A percentile compares a stretch with the other conserved stretches of the same genome.
Evolutionary conservation across 1,140 invertebrate genomes (phyloP).

Genomic region (Trypoxylus dichotomus): DNA sequence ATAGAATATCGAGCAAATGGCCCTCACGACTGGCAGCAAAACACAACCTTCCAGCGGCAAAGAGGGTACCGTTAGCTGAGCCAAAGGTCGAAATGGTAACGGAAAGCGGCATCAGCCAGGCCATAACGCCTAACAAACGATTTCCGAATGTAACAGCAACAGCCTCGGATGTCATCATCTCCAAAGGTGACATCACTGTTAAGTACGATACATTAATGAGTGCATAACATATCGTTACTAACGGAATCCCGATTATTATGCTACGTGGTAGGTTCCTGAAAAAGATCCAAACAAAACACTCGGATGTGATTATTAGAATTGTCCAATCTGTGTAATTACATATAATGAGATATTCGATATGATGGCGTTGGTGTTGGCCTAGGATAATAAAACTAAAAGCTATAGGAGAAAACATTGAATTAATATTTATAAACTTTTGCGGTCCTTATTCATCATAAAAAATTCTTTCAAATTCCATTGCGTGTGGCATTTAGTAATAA

Average conservation of each 20-base stretch:
- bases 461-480: too few species aligned
- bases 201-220: conserved; percentile 96
- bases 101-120: conserved; percentile 92
- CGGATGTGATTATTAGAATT: conserved; percentile 15
- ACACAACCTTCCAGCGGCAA: conserved; percentile 87
- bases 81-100: conserved; percentile 97
- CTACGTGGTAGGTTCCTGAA: conserved; percentile 89
- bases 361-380: neutral
- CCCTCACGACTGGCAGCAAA: conserved; percentile 94
- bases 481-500: too few species aligned
- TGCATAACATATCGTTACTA: conserved; percentile 95
- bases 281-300: conserved; percentile 23
- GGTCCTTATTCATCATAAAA: too few species aligned
- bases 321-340: neutral
- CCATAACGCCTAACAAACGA: conserved; percentile 79
- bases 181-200: conserved; percentile 91
- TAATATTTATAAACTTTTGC: too few species aligned
- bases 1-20: conserved; percentile 89
- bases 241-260: conserved; percentile 93
- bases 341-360: neutral
- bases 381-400: neutral
- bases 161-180: conserved; percentile 94
- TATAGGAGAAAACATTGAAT: neutral
- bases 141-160: conserved; percentile 94
- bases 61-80: conserved; percentile 94